Evolutionary conservation across 2,797 vertebrate species (phyloP), one percentile per base, ranked within the genome.

Genomic region (Adrianichthys oophorus): DNA sequence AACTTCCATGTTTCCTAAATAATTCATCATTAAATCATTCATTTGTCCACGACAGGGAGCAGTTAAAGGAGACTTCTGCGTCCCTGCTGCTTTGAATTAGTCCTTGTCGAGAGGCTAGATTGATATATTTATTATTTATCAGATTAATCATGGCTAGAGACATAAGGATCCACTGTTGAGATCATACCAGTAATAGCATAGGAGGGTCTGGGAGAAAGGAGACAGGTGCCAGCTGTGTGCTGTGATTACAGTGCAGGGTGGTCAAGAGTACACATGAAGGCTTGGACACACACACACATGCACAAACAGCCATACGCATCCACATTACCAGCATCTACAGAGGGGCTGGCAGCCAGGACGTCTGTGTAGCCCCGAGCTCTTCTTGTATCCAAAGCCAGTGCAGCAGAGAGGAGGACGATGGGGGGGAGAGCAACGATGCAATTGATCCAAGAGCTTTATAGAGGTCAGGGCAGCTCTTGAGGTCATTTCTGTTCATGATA

Each of bases 121-220:
- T 98, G 97, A 99, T 98, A 96, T 98, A 98, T 99, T 96, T 99
- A 99, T 99, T 99, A 99, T 99, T 99, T 98, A 99, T 98, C 95
- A 98, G 96, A 97, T 98, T 98, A 98, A 99, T 99, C 96, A 98
- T 93, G 91, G 94, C 90, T 85, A 79, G 91, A 93, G 92, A 94
- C 93, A 92, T 94, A 94, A 93, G 92, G 94, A 94, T 95, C 93
- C 92, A 92, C 91, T 67, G 80, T 90, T 82, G 73, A 80, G 85
- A 93, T 90, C 85, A 89, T 91, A 87, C 85, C 76, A 18, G 89
- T 72, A 78, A 90, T 80, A 82, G 83, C 59, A 48, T 63, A 44
- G 70, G 65, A 67, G 74, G 70, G 74, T 62, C 56, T 15, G 62
- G 21, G 54, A 6, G 59, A 18, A 70, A 42, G 74, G 62, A 18